phyloP scores from a whole-genome alignment of 1,140 invertebrate species.

The Heliothis subflexa region DNA sequence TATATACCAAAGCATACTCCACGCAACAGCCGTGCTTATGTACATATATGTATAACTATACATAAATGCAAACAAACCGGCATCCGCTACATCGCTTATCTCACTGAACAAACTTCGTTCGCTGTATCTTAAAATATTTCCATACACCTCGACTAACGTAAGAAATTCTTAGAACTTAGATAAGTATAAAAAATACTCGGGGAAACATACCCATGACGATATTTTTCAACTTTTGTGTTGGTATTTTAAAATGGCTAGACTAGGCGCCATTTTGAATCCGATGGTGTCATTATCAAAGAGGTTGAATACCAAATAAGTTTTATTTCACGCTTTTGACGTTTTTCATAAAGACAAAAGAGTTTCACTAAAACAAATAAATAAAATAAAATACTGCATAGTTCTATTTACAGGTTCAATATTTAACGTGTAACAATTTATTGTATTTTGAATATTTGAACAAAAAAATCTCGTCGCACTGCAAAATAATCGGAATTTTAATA shows the following conservation, averaged over 20 bases:
- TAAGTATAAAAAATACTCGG: conserved; percentile 52
- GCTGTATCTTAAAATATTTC: conserved; percentile 84
- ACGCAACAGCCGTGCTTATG: conserved; percentile 15
- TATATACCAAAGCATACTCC: conserved; percentile 21
- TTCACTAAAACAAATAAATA: background rate
- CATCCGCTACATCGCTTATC: conserved; percentile 82
- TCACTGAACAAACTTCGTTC: conserved; percentile 74
- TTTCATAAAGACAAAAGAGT: background rate
- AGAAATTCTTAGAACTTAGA: conserved; percentile 74
- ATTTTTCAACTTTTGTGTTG: background rate
- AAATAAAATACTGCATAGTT: background rate
- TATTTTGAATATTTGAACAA: too few relatives aligned
- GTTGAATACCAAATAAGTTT: background rate
- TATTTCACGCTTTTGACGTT: background rate
- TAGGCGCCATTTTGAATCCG: background rate
- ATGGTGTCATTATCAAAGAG: background rate
- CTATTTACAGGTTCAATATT: background rate
- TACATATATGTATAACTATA: conserved; percentile 36
- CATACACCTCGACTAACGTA: conserved; percentile 68
- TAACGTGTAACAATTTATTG: background rate
- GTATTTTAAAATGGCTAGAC: background rate
- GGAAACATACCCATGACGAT: conserved; percentile 20
- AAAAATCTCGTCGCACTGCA: too few relatives aligned
- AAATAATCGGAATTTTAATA: background rate
- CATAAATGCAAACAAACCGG: conserved; percentile 64